Percentiles rank a stretch among this genome's conserved stretches.
Evolutionary conservation across 2,888 invertebrate species (phyloP).

Genomic region (Scaptomyza caliginosa): DNA sequence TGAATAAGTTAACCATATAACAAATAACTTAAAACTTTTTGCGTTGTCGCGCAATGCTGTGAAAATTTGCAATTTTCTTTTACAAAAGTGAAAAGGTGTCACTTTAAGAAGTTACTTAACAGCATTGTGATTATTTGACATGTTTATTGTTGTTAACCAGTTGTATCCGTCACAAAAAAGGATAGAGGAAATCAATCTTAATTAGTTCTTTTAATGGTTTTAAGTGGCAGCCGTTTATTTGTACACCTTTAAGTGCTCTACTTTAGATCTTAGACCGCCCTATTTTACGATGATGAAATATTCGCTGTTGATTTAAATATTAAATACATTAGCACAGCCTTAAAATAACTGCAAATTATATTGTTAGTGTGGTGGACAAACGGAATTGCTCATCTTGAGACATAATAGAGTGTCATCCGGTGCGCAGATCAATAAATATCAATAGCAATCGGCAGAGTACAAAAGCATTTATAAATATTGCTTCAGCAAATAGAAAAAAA

Average conservation of each 20-base stretch:
- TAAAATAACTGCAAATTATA: conserved; percentile 38
- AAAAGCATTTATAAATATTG: conserved; percentile 56
- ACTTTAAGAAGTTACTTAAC: conserved; percentile 15
- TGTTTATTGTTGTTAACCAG: background rate
- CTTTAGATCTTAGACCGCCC: background rate
- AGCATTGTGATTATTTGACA: background rate
- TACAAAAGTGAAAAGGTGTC: conserved; percentile 23
- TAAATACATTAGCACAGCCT: conserved; percentile 33
- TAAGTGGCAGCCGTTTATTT: background rate
- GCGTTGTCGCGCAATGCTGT: background rate
- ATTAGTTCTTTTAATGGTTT: background rate
- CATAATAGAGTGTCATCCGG: conserved; percentile 38
- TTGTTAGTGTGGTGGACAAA: conserved; percentile 43
- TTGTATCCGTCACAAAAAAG: background rate
- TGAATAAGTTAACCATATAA: conserved; percentile 44
- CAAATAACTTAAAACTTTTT: conserved; percentile 32
- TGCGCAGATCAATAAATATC: conserved; percentile 46
- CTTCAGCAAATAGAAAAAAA: conserved; percentile 43
- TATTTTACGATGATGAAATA: background rate
- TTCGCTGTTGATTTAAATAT: background rate
- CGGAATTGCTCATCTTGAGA: conserved; percentile 22
- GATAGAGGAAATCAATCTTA: background rate
- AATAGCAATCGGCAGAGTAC: conserved; percentile 23
- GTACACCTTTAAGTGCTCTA: background rate
- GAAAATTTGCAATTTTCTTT: conserved; percentile 19